phyloP scores from a whole-genome alignment of 2,888 invertebrate species.

The Drosophila atripex region DNA sequence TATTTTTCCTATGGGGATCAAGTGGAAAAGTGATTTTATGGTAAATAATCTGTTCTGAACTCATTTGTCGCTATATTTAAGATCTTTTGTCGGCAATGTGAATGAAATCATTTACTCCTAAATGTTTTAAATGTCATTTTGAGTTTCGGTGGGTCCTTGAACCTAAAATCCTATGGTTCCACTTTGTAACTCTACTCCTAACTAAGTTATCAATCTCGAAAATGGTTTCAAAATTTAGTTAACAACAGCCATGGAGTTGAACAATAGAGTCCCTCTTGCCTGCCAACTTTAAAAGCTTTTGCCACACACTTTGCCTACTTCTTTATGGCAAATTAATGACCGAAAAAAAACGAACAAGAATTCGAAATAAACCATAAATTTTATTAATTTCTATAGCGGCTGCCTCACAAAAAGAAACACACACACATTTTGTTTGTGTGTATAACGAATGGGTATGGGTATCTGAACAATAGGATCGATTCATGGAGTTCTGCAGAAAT shows the following conservation, averaged over 20 bases:
- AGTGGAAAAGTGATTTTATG: slow-evolving; percentile 29
- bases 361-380: slow-evolving; percentile 77
- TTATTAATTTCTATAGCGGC: slow-evolving; percentile 66
- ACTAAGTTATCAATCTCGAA: slow-evolving; percentile 16
- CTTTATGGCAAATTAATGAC: slow-evolving; percentile 76
- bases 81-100: not conserved
- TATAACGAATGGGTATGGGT: too few species aligned
- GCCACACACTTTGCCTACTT: slow-evolving; percentile 60
- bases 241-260: not conserved
- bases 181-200: not conserved
- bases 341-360: slow-evolving; percentile 53
- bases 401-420: too few species aligned
- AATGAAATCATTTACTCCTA: not conserved
- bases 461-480: slow-evolving; percentile 64
- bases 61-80: not conserved
- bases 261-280: slow-evolving; percentile 11
- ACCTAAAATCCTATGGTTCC: not conserved
- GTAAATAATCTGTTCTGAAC: slow-evolving; percentile 8
- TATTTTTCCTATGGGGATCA: slow-evolving; percentile 9
- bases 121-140: not conserved
- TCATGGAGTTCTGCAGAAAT: slow-evolving; percentile 58
- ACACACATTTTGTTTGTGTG: too few species aligned
- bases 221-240: slow-evolving; percentile 7
- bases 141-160: not conserved
- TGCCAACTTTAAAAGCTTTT: slow-evolving; percentile 43